Evolutionary conservation across 2,797 vertebrate species (phyloP), one percentile per base, ranked within the genome.

Genomic region (Paramormyrops hopkinsi): DNA sequence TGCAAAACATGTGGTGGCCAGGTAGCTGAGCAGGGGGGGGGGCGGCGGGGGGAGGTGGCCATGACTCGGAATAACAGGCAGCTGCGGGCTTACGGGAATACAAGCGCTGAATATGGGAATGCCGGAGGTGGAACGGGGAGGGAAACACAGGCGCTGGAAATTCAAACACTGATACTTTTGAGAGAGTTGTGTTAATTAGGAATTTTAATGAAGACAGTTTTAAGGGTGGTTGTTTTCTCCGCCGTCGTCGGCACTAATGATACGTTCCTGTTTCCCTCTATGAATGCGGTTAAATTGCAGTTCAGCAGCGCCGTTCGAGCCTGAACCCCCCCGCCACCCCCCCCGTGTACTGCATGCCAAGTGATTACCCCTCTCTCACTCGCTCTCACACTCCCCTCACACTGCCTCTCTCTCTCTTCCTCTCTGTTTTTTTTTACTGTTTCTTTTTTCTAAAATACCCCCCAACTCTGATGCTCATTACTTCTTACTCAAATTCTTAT

Each of bases 401-500:
- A 33, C 22, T 65, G 73, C 5, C 41, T 33, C 37, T 41, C n/a
- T 54, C 33, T 37, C 33, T 25, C 9, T 59, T 79, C 11, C 54
- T 73, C 4, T 73, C 37, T 19, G 14, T 41, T 22, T 51, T 44
- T 12, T 46, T 62, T 37, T 1, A 65, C 62, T 79, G 19, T 50
- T 44, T 19, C 25, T 48, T 51, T 33, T 84, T 46, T 22, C 46
- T 41, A 59, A 85, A 69, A 51, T 84, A 65, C 51, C 87, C 59
- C n/a, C 33, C 76, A 44, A 88, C 54, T 88, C 59, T 29, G 44
- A 44, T 73, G 76, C 79, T 90, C 89, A 85, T 90, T 85, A 88
- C 86, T 88, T 65, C 9, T 88, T 85, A 37, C 44, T 88, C 29
- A 65, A 88, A 88, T 85, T 73, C 87, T 90, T 90, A 41, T 59